Base-by-base conservation (phyloP, 2,113 vertebrate species). In the Nyctereutes procyonoides region DNA sequence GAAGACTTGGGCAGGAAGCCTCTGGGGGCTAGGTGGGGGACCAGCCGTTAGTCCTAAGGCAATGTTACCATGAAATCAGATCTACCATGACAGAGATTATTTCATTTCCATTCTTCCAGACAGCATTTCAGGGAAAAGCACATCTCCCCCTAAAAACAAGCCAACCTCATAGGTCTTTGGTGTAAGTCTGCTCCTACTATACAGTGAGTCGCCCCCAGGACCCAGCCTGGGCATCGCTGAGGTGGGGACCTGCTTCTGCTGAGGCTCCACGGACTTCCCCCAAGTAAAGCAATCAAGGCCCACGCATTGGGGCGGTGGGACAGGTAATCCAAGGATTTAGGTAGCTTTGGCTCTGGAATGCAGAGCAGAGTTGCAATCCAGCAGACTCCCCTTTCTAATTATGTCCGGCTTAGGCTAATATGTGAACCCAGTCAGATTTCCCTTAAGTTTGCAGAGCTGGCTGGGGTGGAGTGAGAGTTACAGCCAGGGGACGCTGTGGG, bases 41-140 rank as follows among this genome's bases (percentile, higher is more conserved):
- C n/a, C 10, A 55, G 74, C 91, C 65, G n/a, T 51, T 16, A 53
- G 84, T 5, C 13, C 51, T 28, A 51, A 58, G 53, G 82, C 90
- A 87, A 77, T 88, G 55, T 93, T 48, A 80, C 89, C 82, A 30
- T 84, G 96, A 96, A 97, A 97, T 81, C 96, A 97, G 91, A 96
- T 88, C 89, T 14, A 60, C 87, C 55, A 5, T 58, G 95, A 67
- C 96, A 82, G 88, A 71, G 92, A 77, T 90, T 51, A 89, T 91
- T 91, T 80, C 24, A 43, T 95, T 97, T 95, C 93, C 55, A 3
- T 38, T 92, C 91, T 53, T 89, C 26, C 38, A 63, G 85, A 88
- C 62, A 65, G 94, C 24, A 60, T 94, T 92, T 80, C 56, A 74
- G 84, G 35, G 30, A 73, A 87, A 74, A 48, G 35, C 80, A 20